A percentile compares a stretch with the other conserved stretches of the same genome.
phyloP scores from a whole-genome alignment of 2,797 vertebrate species.

The Cephalopachus bancanus region DNA sequence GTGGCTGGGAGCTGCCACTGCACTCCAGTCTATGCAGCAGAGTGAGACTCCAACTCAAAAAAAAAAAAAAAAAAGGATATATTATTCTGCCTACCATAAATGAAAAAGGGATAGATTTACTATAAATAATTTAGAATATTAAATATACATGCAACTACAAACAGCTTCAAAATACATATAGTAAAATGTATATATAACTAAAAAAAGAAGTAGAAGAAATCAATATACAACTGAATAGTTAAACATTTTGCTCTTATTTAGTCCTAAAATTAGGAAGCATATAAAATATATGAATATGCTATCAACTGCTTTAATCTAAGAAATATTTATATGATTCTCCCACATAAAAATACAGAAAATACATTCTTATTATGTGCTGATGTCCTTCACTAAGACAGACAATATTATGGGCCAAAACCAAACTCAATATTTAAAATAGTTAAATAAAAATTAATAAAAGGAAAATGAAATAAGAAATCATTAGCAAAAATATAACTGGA shows the following conservation, averaged over 20 bases:
- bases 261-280: background rate
- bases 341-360: background rate
- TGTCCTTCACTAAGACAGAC: background rate
- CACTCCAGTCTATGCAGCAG: no score
- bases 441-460: background rate
- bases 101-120: background rate
- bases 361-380: background rate
- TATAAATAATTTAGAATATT: background rate
- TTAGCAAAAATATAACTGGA: background rate
- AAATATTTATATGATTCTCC: background rate
- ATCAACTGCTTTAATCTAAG: background rate
- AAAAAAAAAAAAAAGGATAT: background rate
- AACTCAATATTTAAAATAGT: background rate
- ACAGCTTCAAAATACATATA: background rate
- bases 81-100: background rate
- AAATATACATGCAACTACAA: background rate
- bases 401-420: background rate
- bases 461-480: background rate
- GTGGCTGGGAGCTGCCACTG: no score
- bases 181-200: background rate
- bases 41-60: no score
- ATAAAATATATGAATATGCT: background rate
- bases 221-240: background rate
- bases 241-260: background rate
- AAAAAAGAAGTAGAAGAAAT: background rate